Evolutionary conservation across 1,140 invertebrate genomes (phyloP).

Genomic region (Hestina assimilis): DNA sequence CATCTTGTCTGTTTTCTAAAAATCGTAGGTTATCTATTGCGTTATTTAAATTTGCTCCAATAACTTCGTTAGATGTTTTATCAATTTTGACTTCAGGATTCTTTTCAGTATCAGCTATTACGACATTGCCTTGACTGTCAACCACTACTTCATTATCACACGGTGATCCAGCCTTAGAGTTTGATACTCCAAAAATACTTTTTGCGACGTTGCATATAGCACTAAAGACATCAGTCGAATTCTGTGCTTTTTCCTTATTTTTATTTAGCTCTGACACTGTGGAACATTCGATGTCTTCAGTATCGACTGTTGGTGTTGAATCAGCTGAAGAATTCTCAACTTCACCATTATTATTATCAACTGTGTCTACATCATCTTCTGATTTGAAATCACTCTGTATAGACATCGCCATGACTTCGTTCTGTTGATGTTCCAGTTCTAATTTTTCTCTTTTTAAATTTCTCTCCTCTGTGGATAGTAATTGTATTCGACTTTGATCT

Average conservation of each 20-base stretch:
- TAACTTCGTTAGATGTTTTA: slow-evolving; percentile 57
- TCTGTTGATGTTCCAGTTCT: slow-evolving; percentile 68
- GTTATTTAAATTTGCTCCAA: slow-evolving; percentile 51
- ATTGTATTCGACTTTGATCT: slow-evolving; percentile 77
- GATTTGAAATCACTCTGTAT: slow-evolving; percentile 57
- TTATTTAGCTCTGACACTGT: slow-evolving; percentile 20
- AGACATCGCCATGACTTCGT: slow-evolving; percentile 65
- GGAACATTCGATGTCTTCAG: slow-evolving; percentile 12
- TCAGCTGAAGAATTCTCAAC: slow-evolving; percentile 24
- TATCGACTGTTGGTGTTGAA: slow-evolving; percentile 32
- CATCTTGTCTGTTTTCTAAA: slow-evolving; percentile 52
- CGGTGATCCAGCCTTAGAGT: slow-evolving; percentile 30
- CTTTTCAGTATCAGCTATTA: slow-evolving; percentile 33
- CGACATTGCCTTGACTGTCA: slow-evolving; percentile 64
- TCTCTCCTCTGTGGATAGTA: slow-evolving; percentile 71
- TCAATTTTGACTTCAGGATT: slow-evolving; percentile 33
- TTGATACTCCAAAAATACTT: slow-evolving; percentile 53
- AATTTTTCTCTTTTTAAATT: slow-evolving; percentile 73
- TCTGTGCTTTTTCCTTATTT: slow-evolving; percentile 44
- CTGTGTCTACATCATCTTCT: slow-evolving; percentile 39
- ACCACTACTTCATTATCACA: slow-evolving; percentile 59
- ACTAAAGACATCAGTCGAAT: slow-evolving; percentile 47
- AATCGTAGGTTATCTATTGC: slow-evolving; percentile 49
- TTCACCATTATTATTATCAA: slow-evolving; percentile 32
- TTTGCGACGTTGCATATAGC: slow-evolving; percentile 57